These are phyloP conservation scores for Cabera pusaria DNA, from an alignment of 2,888 invertebrate genomes.

Conservation along the genomic window DNA sequence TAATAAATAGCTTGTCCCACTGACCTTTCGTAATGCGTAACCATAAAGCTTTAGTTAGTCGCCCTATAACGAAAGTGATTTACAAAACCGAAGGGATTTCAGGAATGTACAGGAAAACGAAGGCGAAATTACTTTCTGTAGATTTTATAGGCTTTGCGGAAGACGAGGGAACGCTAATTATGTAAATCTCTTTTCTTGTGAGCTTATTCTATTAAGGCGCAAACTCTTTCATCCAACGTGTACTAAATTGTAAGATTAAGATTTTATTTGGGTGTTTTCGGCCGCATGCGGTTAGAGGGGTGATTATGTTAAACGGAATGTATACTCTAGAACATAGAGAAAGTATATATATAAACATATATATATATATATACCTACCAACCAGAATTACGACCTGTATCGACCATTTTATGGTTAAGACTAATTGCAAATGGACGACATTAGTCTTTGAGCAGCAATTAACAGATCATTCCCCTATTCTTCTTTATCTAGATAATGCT, in stretches of 20 bases:
- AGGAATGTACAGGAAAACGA: constrained; percentile 21
- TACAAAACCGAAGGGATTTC: constrained; percentile 19
- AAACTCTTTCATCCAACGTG: constrained; percentile 35
- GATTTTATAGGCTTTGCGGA: constrained; percentile 36
- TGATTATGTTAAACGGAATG: too few relatives aligned
- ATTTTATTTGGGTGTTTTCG: constrained; percentile 13
- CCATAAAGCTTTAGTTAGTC: constrained; percentile 5
- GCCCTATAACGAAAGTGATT: constrained; percentile 19
- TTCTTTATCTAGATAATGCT: too few relatives aligned
- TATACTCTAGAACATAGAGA: too few relatives aligned
- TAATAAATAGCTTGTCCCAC: not conserved
- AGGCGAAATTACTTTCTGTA: constrained; percentile 27
- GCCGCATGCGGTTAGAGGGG: too few relatives aligned
- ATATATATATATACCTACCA: too few relatives aligned
- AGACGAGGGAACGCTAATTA: constrained; percentile 43
- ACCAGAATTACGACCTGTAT: too few relatives aligned
- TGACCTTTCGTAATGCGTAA: constrained; percentile 7
- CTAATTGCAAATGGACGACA: too few relatives aligned
- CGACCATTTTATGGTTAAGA: too few relatives aligned
- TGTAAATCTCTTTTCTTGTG: constrained; percentile 47
- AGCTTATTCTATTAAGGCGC: constrained; percentile 41
- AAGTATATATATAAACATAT: too few relatives aligned
- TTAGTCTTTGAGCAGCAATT: too few relatives aligned
- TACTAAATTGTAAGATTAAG: constrained; percentile 28
- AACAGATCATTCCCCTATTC: too few relatives aligned